Base-by-base conservation (phyloP, 2,888 invertebrate species). In the Electrophaes corylata region DNA sequence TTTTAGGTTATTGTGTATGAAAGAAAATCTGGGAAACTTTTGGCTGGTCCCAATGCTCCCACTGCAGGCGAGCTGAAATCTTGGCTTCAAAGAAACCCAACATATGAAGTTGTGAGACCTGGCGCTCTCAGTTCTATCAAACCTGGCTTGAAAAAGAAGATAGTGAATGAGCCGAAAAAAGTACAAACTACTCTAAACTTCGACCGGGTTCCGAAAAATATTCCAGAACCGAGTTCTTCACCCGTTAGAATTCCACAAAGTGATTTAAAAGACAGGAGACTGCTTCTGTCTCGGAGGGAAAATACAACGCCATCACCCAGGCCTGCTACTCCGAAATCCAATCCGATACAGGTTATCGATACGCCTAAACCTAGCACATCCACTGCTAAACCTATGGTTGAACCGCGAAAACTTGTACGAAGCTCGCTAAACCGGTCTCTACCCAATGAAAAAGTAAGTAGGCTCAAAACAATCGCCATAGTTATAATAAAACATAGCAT, bases 31-130 rank as follows among this genome's bases (percentile, higher is more conserved):
- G 97, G 97, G 2, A 95, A 94, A 70, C 84, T 94, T 74, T 84
- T 96, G 65, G 93, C 94, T 57, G 98, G 97, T 8, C 93, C 93
- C n/a, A 95, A 94, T 77, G 98, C 98, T 35, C 98, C 98, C 0
- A 95, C 95, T 6, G 94, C 95, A 31, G 93, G 94, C 18, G 96
- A 95, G 76, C 91, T 98, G 31, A 95, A 95, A 72, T 92, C 94
- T 19, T 98, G 97, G 97, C 89, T 98, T 8, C 95, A 95, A 77
- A 95, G 95, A 68, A 96, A 98, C 91, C 98, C 97, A 2, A 96
- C 96, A 0, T 98, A 94, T 83, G 97, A 98, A 91, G 96, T 97
- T 0, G 94, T 97, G 4, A 93, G 94, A 60, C 94, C 95, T 0
- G 94, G 93, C n/a, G 92, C 92, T 29, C 71, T 88, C 0, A 92